Base-by-base conservation (phyloP, 2,113 vertebrate genomes). In the Rhegmatorhina hoffmannsi region DNA sequence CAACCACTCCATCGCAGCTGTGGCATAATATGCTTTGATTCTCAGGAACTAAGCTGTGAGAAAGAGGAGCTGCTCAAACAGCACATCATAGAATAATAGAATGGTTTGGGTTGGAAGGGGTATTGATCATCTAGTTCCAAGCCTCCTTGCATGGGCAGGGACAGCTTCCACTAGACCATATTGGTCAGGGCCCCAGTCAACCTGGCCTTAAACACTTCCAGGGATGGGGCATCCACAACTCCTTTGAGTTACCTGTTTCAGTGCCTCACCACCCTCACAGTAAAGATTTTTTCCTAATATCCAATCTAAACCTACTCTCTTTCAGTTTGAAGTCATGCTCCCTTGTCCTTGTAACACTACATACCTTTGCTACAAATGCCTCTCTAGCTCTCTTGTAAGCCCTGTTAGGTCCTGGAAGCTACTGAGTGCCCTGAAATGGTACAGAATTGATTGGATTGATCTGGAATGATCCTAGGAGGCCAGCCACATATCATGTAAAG, bases 401-500 rank as follows among this genome's bases (percentile, higher is more conserved):
- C 34, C 60, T 46, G 9, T 52, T 17, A 53, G 44, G 66, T 53
- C 25, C 50, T 66, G 20, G 40, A 66, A n/a, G 38, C 36, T 73
- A 33, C 50, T 36, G 34, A 50, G 15, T 63, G 29, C 29, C 25
- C 28, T 70, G 53, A 66, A 40, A 69, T 50, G 2, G 20, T 40
- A 21, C 1, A 17, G 43, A 77, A 49, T 5, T 62, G 13, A 16
- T 15, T 46, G 23, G 13, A 33, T 40, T 62, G 44, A 82, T 25
- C 10, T 83, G 26, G 23, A 46, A 73, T n/a, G 29, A 43, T 59
- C 43, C 53, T 47, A 31, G 44, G 23, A 68, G 26, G 44, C 34
- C 43, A 59, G 33, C 26, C 46, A 36, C 2, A 1, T 2, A 20
- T 38, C 26, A 19, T 1, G 0, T 33, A 26, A 46, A 16, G 13